phyloP scores from a whole-genome alignment of 2,888 invertebrate genomes.

The Pecten maximus region DNA sequence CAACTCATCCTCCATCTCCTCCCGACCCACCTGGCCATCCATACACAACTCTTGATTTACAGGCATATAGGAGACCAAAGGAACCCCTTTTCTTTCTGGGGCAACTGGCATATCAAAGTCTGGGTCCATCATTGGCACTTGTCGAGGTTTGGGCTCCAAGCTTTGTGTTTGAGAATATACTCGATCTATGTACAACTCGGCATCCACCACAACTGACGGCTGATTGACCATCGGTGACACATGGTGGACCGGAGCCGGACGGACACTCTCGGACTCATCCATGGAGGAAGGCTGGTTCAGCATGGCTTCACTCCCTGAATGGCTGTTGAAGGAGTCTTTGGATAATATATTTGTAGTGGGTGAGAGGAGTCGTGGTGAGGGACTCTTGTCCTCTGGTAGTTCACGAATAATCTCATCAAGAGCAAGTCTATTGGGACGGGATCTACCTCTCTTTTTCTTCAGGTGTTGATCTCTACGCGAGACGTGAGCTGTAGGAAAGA shows the following conservation, averaged over 20 bases:
- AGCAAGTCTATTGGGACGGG: slow-evolving; percentile 56
- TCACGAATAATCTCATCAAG: slow-evolving; percentile 74
- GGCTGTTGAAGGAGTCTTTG: slow-evolving; percentile 41
- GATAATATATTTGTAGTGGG: slow-evolving; percentile 39
- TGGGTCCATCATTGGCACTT: slow-evolving; percentile 45
- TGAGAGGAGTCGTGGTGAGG: slow-evolving; percentile 55
- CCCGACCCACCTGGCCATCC: slow-evolving; percentile 46
- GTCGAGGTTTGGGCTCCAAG: slow-evolving; percentile 36
- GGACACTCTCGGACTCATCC: slow-evolving; percentile 68
- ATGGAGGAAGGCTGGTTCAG: slow-evolving; percentile 66
- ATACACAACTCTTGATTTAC: slow-evolving; percentile 60
- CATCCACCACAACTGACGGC: slow-evolving; percentile 62
- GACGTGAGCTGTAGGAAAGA: slow-evolving; percentile 46
- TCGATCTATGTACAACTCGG: slow-evolving; percentile 71
- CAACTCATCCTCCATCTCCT: slow-evolving; percentile 46
- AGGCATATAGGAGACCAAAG: neutral
- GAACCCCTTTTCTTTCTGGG: slow-evolving; percentile 14
- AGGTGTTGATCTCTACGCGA: slow-evolving; percentile 48
- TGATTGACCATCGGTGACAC: slow-evolving; percentile 51
- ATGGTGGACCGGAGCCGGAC: slow-evolving; percentile 37
- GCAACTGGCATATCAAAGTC: slow-evolving; percentile 52
- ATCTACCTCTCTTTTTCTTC: slow-evolving; percentile 46
- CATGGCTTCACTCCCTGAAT: slow-evolving; percentile 61
- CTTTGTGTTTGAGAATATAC: slow-evolving; percentile 66
- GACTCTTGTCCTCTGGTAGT: slow-evolving; percentile 64